Conservation (phyloP, 2,113 vertebrate genomes). For the Nannobrachium achirus region DNA sequence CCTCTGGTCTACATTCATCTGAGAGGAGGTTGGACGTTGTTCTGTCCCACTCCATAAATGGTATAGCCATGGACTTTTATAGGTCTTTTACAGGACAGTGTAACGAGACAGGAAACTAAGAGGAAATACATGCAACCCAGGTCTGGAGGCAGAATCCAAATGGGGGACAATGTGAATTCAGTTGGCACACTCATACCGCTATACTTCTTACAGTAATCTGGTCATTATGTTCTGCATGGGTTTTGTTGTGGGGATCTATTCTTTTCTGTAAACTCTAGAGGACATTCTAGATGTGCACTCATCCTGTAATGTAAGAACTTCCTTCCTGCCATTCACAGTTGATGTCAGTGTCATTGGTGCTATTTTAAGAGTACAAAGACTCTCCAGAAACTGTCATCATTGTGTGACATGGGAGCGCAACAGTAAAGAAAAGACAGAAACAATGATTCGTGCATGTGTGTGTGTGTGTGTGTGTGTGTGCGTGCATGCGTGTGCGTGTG, state of each 20-base stretch:
- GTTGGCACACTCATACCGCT: too few species aligned
- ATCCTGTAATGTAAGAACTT: slow-evolving; percentile 44
- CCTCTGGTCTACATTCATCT: neutral
- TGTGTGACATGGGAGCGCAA: slow-evolving; percentile 9
- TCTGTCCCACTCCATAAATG: slow-evolving; percentile 1
- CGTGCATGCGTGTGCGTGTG: too few species aligned
- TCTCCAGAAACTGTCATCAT: slow-evolving; percentile 18
- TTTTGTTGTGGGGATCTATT: slow-evolving; percentile 32
- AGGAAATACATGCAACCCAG: too few species aligned
- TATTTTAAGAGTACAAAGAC: slow-evolving; percentile 55
- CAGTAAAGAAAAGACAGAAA: slow-evolving; percentile 11
- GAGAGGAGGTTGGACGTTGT: neutral
- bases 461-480: too few species aligned
- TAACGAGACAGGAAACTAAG: too few species aligned
- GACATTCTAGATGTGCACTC: slow-evolving; percentile 34
- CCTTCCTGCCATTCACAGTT: slow-evolving; percentile 68
- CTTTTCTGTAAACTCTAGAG: slow-evolving; percentile 42
- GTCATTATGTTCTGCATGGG: slow-evolving; percentile 25
- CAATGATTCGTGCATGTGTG: slow-evolving; percentile 1
- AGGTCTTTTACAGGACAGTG: slow-evolving; percentile 26
- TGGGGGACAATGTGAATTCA: too few species aligned
- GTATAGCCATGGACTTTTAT: slow-evolving; percentile 22
- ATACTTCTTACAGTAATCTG: slow-evolving; percentile 18
- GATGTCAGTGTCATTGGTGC: slow-evolving; percentile 43
- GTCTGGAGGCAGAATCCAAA: too few species aligned